Conservation (phyloP, 2,888 invertebrate species). For the Drosophila leonis region DNA sequence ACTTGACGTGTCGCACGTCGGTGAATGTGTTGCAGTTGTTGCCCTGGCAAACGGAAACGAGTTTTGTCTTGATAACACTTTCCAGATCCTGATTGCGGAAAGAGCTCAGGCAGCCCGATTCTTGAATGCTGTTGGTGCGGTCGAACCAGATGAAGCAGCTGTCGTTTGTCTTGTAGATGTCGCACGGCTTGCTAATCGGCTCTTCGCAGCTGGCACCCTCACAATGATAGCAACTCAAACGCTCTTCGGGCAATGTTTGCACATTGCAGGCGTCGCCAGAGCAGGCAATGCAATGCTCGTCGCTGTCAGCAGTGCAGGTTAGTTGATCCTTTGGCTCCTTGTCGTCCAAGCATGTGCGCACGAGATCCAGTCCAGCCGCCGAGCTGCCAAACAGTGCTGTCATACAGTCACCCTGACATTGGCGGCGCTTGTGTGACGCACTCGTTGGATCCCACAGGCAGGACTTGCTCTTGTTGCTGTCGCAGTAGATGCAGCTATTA, state of each 20-base stretch:
- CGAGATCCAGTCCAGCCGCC: slow-evolving; percentile 69
- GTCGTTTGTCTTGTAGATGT: slow-evolving; percentile 73
- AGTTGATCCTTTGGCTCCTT: slow-evolving; percentile 78
- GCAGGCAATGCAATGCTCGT: slow-evolving; percentile 71
- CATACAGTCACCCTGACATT: slow-evolving; percentile 82
- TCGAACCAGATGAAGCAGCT: slow-evolving; percentile 77
- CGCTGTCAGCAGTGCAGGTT: slow-evolving; percentile 53
- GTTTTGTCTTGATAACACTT: slow-evolving; percentile 78
- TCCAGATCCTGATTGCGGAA: slow-evolving; percentile 75
- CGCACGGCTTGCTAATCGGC: slow-evolving; percentile 59
- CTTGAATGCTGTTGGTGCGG: slow-evolving; percentile 62
- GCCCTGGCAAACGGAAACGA: slow-evolving; percentile 75
- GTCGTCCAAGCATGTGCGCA: slow-evolving; percentile 82
- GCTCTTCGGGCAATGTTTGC: slow-evolving; percentile 67
- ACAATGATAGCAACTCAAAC: slow-evolving; percentile 74
- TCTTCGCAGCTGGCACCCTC: slow-evolving; percentile 67
- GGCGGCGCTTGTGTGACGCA: slow-evolving; percentile 57
- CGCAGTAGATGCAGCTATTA: slow-evolving; percentile 79
- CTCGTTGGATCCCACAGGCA: slow-evolving; percentile 71
- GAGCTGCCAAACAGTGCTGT: slow-evolving; percentile 74
- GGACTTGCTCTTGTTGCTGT: slow-evolving; percentile 65
- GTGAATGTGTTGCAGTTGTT: slow-evolving; percentile 67
- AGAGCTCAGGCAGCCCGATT: slow-evolving; percentile 80
- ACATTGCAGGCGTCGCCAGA: slow-evolving; percentile 68
- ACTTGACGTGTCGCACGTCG: slow-evolving; percentile 36